These are phyloP conservation scores for Phyllostomus discolor DNA, from an alignment of 2,113 vertebrate genomes.

Conservation along the genomic window DNA sequence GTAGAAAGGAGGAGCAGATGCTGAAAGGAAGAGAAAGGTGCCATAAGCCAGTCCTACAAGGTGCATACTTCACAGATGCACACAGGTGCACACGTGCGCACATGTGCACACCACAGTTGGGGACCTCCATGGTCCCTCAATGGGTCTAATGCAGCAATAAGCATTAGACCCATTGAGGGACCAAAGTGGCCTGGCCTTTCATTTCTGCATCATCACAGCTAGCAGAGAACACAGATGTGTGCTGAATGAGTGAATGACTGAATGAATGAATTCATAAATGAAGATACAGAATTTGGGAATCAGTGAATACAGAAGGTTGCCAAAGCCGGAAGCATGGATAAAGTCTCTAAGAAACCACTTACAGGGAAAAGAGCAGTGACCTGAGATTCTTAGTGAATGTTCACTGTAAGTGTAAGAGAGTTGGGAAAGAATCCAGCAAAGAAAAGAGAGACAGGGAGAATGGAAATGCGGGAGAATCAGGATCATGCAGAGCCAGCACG, in stretches of 20 bases:
- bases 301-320: not conserved
- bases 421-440: not conserved
- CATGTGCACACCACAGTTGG: not conserved
- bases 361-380: not conserved
- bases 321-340: not conserved
- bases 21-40: not conserved
- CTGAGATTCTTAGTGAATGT: not conserved
- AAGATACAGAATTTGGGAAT: not conserved
- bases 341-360: not conserved
- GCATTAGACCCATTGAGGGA: not conserved
- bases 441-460: not conserved
- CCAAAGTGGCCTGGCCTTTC: not conserved
- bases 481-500: not conserved
- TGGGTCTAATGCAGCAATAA: no score
- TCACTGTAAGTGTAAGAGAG: rapidly evolving
- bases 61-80: not conserved
- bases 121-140: no score
- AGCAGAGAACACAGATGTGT: not conserved
- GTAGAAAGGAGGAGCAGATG: not conserved
- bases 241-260: not conserved
- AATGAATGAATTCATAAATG: not conserved
- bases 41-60: not conserved
- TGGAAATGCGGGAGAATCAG: not conserved
- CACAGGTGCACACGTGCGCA: rapidly evolving
- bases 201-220: not conserved